Percentiles rank a stretch among this genome's conserved stretches.
Evolutionary conservation across 2,888 invertebrate genomes (phyloP).

Genomic region (Chesias legatella): DNA sequence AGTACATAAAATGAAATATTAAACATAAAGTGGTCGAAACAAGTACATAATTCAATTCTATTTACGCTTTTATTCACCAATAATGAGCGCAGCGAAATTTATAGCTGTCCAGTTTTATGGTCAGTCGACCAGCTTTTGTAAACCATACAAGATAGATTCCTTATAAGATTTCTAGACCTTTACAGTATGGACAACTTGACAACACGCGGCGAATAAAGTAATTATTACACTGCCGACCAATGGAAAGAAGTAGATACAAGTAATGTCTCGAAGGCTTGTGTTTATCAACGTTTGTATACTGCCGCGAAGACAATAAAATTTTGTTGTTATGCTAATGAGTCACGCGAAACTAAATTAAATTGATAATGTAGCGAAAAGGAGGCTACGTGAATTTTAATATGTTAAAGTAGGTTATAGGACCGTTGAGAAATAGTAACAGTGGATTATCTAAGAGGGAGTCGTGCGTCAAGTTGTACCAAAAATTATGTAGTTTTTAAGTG

Average conservation of each 20-base stretch:
- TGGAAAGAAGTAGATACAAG: constrained; percentile 4
- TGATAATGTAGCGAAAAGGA: constrained; percentile 16
- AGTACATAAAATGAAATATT: too few species aligned
- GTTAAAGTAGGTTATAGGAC: constrained; percentile 12
- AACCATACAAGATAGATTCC: background rate
- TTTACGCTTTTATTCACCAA: constrained; percentile 20
- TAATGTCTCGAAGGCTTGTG: constrained; percentile 13
- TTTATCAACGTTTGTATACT: constrained; percentile 15
- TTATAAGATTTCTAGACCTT: constrained; percentile 1
- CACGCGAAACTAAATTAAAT: constrained; percentile 24
- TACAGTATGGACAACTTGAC: background rate
- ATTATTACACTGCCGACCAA: background rate
- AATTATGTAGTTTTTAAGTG: too few species aligned
- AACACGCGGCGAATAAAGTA: background rate
- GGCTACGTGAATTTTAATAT: constrained; percentile 3
- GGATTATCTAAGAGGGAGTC: constrained; percentile 3
- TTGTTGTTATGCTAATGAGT: constrained; percentile 24
- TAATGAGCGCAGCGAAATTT: constrained; percentile 3
- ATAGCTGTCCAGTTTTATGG: constrained; percentile 6
- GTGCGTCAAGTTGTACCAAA: too few species aligned
- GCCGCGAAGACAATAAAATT: constrained; percentile 19
- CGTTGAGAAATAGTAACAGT: background rate
- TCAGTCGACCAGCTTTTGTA: constrained; percentile 16
- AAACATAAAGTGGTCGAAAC: too few species aligned
- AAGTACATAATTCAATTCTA: constrained; percentile 14